phyloP scores from a whole-genome alignment of 2,113 vertebrate genomes.

The Mormyrus lacerda region DNA sequence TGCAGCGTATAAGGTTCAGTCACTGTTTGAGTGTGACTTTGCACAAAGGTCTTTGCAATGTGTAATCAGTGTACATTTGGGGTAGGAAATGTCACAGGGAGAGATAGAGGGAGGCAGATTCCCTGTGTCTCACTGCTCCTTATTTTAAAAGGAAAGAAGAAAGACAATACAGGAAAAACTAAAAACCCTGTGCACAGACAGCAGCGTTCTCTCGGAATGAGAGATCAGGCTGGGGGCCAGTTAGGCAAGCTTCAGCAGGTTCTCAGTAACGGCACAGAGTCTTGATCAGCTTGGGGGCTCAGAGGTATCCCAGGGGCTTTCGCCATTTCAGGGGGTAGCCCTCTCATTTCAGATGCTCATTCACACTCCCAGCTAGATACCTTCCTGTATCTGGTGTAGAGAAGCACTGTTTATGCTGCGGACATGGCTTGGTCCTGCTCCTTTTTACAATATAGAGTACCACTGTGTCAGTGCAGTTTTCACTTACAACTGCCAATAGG shows the following conservation, averaged over 20 bases:
- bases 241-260: background rate
- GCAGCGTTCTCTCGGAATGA: background rate
- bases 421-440: background rate
- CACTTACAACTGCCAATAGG: background rate
- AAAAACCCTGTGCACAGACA: background rate
- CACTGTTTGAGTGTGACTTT: background rate
- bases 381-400: background rate
- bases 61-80: background rate
- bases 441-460: background rate
- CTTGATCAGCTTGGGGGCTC: background rate
- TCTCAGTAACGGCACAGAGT: background rate
- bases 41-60: background rate
- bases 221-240: background rate
- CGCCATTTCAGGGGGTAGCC: background rate
- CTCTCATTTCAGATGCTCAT: background rate
- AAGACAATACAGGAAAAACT: background rate
- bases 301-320: background rate
- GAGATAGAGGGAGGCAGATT: background rate
- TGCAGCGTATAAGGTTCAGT: background rate
- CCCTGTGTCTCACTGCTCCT: background rate
- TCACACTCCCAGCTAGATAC: background rate
- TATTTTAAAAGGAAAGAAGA: background rate
- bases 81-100: background rate
- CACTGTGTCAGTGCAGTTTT: background rate
- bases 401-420: background rate